These are phyloP conservation scores for Chelidonichthys spinosus DNA, from an alignment of 2,797 vertebrate species.

Conservation along the genomic window DNA sequence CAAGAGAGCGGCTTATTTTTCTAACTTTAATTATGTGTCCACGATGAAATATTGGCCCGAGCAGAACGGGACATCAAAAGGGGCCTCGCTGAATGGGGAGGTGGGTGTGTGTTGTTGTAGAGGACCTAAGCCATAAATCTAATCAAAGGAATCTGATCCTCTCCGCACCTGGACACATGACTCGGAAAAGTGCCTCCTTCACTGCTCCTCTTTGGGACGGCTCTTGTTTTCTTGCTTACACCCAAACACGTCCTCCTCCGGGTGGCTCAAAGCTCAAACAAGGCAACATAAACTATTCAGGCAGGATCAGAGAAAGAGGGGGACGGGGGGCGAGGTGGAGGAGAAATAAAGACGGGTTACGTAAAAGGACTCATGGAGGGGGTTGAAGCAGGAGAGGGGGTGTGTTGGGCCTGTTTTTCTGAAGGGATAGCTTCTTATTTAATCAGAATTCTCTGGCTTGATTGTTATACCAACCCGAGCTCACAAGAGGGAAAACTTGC, in stretches of 20 bases:
- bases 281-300: conserved; percentile 55
- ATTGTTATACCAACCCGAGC: conserved; percentile 38
- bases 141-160: conserved; percentile 77
- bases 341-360: conserved; percentile 40
- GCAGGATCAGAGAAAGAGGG: conserved; percentile 36
- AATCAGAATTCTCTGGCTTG: conserved; percentile 45
- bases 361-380: conserved; percentile 43
- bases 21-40: conserved; percentile 70
- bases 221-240: conserved; percentile 61
- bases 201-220: conserved; percentile 32
- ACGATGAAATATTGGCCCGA: conserved; percentile 61
- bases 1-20: conserved; percentile 58
- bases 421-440: conserved; percentile 47
- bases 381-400: conserved; percentile 19
- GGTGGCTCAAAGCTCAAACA: conserved; percentile 38
- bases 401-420: conserved; percentile 26
- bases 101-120: conserved; percentile 44
- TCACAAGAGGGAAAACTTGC: conserved; percentile 61
- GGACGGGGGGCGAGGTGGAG: conserved; percentile 16
- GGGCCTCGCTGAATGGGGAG: conserved; percentile 49
- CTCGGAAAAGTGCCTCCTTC: conserved; percentile 48
- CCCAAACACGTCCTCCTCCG: conserved; percentile 38
- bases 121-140: conserved; percentile 61
- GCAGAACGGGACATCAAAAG: conserved; percentile 63
- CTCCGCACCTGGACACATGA: conserved; percentile 73